These are phyloP conservation scores for Caenorhabditis brenneri DNA, from an alignment of 1,140 invertebrate species.

Conservation along the genomic window DNA sequence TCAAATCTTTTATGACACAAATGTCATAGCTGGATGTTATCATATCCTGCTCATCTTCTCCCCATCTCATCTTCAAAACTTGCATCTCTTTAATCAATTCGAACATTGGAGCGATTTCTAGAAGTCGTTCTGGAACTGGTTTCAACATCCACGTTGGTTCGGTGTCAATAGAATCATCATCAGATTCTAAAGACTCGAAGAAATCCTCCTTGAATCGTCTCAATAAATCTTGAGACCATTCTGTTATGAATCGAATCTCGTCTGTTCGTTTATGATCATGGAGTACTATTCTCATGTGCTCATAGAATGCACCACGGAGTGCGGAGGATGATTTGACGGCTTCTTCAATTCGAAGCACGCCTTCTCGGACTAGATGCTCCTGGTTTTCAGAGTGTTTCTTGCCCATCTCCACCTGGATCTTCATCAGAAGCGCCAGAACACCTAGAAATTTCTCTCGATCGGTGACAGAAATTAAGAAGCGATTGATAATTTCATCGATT, in stretches of 20 bases:
- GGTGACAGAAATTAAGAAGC: slow-evolving; percentile 14
- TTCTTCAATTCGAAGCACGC: not conserved
- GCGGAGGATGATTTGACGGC: not conserved
- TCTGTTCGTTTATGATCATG: not conserved
- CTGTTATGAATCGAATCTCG: not conserved
- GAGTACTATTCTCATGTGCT: not conserved
- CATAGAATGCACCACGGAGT: slow-evolving; percentile 10
- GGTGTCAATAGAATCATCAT: not conserved
- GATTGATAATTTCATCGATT: slow-evolving; percentile 13
- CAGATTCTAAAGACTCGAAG: not conserved
- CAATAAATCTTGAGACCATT: not conserved
- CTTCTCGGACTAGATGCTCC: not conserved
- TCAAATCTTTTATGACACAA: not conserved
- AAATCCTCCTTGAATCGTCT: not conserved
- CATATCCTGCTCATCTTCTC: not conserved
- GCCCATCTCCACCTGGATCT: slow-evolving; percentile 10
- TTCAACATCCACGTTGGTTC: not conserved
- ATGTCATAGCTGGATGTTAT: not conserved
- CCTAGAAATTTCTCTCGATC: slow-evolving; percentile 27
- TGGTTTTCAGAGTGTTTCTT: slow-evolving; percentile 33
- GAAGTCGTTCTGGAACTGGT: not conserved
- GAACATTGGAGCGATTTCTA: not conserved
- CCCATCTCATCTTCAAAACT: not conserved
- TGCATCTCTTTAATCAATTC: not conserved
- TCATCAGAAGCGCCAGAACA: slow-evolving; percentile 4